Conservation (phyloP, 2,888 invertebrate species). For the Gastracanthus pulcherrimus region DNA sequence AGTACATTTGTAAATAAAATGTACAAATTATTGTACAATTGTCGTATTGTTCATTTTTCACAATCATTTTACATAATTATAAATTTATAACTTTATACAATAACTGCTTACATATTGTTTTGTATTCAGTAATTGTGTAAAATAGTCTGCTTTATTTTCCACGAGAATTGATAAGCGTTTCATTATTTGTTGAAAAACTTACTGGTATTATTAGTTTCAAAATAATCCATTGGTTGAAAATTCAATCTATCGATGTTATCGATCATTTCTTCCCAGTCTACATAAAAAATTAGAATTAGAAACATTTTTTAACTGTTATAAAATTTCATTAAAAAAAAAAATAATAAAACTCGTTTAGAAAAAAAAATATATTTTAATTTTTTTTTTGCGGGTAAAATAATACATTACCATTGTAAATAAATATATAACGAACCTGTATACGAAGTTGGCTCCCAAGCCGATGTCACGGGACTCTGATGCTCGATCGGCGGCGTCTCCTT, state of each 20-base stretch:
- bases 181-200: constrained; percentile 54
- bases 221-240: constrained; percentile 73
- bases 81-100: too few species aligned
- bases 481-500: constrained; percentile 80
- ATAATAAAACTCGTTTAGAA: not conserved
- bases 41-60: too few species aligned
- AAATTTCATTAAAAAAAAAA: not conserved
- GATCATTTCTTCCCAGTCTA: constrained; percentile 76
- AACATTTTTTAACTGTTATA: not conserved
- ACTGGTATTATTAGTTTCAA: constrained; percentile 71
- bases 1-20: too few species aligned
- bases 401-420: not conserved
- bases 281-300: constrained; percentile 47
- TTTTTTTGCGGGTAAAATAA: too few species aligned
- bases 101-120: too few species aligned
- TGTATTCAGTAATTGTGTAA: too few species aligned
- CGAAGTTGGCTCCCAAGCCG: constrained; percentile 69
- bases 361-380: not conserved
- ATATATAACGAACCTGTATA: constrained; percentile 72
- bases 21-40: too few species aligned
- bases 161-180: constrained; percentile 18
- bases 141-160: constrained; percentile 28
- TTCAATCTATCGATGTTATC: constrained; percentile 72
- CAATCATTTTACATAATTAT: too few species aligned
- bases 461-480: constrained; percentile 66